A percentile compares a stretch with the other conserved stretches of the same genome.
phyloP scores from a whole-genome alignment of 2,113 vertebrate genomes.

The Trogon surrucura region DNA sequence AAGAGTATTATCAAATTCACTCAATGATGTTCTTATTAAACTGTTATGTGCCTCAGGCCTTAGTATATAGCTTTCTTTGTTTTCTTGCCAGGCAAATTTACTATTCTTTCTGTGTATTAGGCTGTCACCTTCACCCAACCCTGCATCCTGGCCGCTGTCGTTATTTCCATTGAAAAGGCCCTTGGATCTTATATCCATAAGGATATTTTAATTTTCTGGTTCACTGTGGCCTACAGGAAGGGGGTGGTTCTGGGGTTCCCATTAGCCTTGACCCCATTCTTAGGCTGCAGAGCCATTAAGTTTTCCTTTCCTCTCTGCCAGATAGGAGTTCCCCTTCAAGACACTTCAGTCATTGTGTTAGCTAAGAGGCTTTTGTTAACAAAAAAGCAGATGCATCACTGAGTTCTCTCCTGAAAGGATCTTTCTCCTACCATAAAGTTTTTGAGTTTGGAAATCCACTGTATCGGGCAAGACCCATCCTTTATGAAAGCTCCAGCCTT shows the following conservation, averaged over 20 bases:
- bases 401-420: neutral
- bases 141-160: neutral
- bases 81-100: slow-evolving; percentile 29
- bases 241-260: neutral
- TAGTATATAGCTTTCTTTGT: neutral
- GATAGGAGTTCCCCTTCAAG: neutral
- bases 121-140: neutral
- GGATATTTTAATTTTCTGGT: neutral
- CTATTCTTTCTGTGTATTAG: neutral
- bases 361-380: neutral
- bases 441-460: neutral
- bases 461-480: neutral
- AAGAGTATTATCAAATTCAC: slow-evolving; percentile 23
- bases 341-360: neutral
- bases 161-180: neutral
- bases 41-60: neutral
- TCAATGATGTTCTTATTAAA: slow-evolving; percentile 46
- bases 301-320: neutral
- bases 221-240: neutral
- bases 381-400: neutral
- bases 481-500: neutral
- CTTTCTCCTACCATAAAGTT: neutral
- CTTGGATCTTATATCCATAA: neutral
- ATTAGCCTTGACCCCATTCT: slow-evolving; percentile 50
- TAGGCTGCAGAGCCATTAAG: neutral